phyloP scores from a whole-genome alignment of 2,888 invertebrate genomes.

The Seira musarum region DNA sequence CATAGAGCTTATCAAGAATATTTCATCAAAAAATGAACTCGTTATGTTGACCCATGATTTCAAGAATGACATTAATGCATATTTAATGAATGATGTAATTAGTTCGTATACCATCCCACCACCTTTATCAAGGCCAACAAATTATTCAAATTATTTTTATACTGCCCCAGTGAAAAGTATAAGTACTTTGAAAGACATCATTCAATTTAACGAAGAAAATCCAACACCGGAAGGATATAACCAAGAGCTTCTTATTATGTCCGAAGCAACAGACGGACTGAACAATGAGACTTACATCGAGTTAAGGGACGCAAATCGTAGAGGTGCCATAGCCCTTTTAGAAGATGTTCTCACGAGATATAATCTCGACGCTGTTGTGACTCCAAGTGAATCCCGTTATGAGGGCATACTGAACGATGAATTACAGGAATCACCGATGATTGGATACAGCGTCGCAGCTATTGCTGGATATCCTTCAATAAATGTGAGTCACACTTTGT shows the following conservation, averaged over 20 bases:
- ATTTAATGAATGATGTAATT: constrained; percentile 33
- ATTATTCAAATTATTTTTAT: constrained; percentile 3
- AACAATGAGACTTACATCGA: constrained; percentile 39
- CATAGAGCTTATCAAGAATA: background rate
- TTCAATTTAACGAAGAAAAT: constrained; percentile 49
- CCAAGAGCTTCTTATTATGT: constrained; percentile 34
- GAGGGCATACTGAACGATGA: constrained; percentile 2
- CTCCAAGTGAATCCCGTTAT: constrained; percentile 42
- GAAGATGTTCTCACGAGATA: constrained; percentile 16
- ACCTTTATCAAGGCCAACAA: background rate
- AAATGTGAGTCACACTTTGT: constrained; percentile 23
- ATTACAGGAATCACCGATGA: background rate
- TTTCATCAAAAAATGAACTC: constrained; percentile 33
- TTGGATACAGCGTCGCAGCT: constrained; percentile 32
- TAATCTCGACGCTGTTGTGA: constrained; percentile 43
- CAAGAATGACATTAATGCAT: constrained; percentile 53
- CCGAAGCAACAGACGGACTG: constrained; percentile 56
- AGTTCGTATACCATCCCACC: background rate
- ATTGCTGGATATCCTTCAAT: constrained; percentile 54
- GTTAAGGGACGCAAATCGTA: constrained; percentile 22
- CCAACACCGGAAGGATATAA: constrained; percentile 53
- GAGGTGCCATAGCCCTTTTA: constrained; percentile 27
- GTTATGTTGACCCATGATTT: constrained; percentile 54
- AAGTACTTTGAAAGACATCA: constrained; percentile 47
- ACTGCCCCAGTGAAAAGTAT: constrained; percentile 3